Evolutionary conservation across 2,888 invertebrate genomes (phyloP).

Genomic region (Drosophila subsilvestris): DNA sequence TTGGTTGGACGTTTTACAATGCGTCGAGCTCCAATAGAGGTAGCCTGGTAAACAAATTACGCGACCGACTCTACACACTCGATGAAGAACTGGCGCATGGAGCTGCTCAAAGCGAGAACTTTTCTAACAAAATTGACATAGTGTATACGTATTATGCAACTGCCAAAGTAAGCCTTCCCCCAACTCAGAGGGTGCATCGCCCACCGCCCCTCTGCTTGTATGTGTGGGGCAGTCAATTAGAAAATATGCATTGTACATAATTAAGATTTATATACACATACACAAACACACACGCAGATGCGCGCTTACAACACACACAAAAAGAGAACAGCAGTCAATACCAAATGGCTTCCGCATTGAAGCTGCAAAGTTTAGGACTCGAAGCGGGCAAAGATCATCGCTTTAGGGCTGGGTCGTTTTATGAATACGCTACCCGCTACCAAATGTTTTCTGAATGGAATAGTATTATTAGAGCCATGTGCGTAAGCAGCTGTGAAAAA

Average conservation of each 20-base stretch:
- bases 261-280: slow-evolving; percentile 74
- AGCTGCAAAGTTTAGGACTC: slow-evolving; percentile 18
- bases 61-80: slow-evolving; percentile 35
- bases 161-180: slow-evolving; percentile 13
- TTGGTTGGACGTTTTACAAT: slow-evolving; percentile 63
- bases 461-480: not conserved
- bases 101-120: slow-evolving; percentile 53
- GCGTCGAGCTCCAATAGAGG: slow-evolving; percentile 42
- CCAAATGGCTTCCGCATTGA: slow-evolving; percentile 32
- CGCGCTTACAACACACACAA: slow-evolving; percentile 20
- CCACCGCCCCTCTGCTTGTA: slow-evolving; percentile 13
- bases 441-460: no score
- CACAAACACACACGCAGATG: slow-evolving; percentile 20
- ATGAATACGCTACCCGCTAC: slow-evolving; percentile 10
- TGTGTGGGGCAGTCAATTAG: slow-evolving; percentile 66
- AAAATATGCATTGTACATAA: slow-evolving; percentile 77
- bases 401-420: not conserved
- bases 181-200: slow-evolving; percentile 13
- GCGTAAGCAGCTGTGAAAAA: no score
- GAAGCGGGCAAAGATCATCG: not conserved
- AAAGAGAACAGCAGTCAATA: slow-evolving; percentile 45
- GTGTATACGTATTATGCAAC: slow-evolving; percentile 67
- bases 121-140: slow-evolving; percentile 77
- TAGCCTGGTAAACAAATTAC: slow-evolving; percentile 76
- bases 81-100: slow-evolving; percentile 19